Percentiles rank a stretch among this genome's conserved stretches.
phyloP scores from a whole-genome alignment of 2,888 invertebrate genomes.

The Podabrus alpinus region DNA sequence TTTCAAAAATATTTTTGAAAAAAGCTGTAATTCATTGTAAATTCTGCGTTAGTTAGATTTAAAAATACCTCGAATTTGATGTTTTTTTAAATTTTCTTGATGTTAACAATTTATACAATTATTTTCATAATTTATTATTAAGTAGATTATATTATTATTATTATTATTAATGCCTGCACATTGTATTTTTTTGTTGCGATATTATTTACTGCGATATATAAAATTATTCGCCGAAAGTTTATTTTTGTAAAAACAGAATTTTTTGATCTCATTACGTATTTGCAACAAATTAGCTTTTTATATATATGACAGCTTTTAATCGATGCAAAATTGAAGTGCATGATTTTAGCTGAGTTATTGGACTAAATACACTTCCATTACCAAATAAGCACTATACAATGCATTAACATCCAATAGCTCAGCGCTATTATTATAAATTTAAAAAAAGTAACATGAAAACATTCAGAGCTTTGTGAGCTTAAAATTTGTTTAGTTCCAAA shows the following conservation, averaged over 20 bases:
- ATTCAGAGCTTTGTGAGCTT: slow-evolving; percentile 28
- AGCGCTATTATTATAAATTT: slow-evolving; percentile 13
- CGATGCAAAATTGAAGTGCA: slow-evolving; percentile 35
- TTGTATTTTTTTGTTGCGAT: slow-evolving; percentile 34
- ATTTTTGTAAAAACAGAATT: neutral
- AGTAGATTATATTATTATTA: slow-evolving; percentile 20
- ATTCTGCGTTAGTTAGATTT: slow-evolving; percentile 21
- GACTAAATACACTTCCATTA: slow-evolving; percentile 1
- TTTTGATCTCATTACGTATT: slow-evolving; percentile 7
- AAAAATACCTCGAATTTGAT: slow-evolving; percentile 28
- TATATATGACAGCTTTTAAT: slow-evolving; percentile 34
- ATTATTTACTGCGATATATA: slow-evolving; percentile 8
- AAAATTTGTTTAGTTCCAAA: slow-evolving; percentile 14
- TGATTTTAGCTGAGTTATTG: slow-evolving; percentile 29
- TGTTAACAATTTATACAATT: slow-evolving; percentile 28
- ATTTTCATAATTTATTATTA: slow-evolving; percentile 23
- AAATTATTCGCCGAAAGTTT: neutral
- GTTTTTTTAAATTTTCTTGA: slow-evolving; percentile 29
- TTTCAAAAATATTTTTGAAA: neutral
- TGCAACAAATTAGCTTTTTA: slow-evolving; percentile 30
- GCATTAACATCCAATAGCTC: slow-evolving; percentile 17
- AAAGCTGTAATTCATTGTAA: slow-evolving; percentile 27
- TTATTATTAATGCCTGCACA: slow-evolving; percentile 40
- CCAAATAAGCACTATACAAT: neutral
- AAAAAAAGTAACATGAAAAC: slow-evolving; percentile 14